phyloP scores from a whole-genome alignment of 2,797 vertebrate genomes.

The Rhinatrema bivittatum region DNA sequence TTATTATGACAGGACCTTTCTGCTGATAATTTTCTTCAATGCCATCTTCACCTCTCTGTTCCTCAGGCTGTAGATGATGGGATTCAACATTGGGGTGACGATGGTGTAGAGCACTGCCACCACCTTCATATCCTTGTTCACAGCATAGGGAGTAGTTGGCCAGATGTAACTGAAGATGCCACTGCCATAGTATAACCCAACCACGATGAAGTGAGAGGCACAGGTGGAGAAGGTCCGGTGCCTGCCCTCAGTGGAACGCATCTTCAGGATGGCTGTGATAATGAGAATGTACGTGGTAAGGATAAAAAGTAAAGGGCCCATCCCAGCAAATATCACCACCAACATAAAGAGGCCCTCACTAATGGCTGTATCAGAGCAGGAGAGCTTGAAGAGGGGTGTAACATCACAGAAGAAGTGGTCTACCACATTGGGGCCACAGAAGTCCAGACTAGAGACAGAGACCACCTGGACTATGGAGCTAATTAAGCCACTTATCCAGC shows the following conservation, averaged over 20 bases:
- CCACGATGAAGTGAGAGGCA: background rate
- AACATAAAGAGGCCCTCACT: constrained; percentile 13
- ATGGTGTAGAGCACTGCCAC: no score
- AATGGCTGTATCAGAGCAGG: constrained; percentile 16
- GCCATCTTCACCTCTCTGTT: no score
- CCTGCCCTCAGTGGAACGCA: background rate
- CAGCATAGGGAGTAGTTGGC: no score
- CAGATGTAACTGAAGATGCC: no score
- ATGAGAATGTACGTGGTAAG: constrained; percentile 17
- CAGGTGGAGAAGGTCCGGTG: constrained; percentile 12
- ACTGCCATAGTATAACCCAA: no score
- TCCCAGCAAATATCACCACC: background rate
- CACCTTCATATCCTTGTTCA: no score
- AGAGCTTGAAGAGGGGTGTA: constrained; percentile 17
- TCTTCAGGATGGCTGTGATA: constrained; percentile 5
- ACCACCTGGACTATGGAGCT: constrained; percentile 1
- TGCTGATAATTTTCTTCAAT: no score
- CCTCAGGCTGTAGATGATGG: no score
- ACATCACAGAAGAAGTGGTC: constrained; percentile 26
- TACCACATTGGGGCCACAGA: constrained; percentile 13
- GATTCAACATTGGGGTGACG: no score
- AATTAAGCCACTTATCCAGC: constrained; percentile 2
- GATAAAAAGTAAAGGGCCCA: constrained; percentile 23
- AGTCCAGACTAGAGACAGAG: constrained; percentile 3
- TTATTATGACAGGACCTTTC: no score